A percentile compares a stretch with the other conserved stretches of the same genome.
phyloP scores from a whole-genome alignment of 2,888 invertebrate genomes.

The Halictus ligatus region DNA sequence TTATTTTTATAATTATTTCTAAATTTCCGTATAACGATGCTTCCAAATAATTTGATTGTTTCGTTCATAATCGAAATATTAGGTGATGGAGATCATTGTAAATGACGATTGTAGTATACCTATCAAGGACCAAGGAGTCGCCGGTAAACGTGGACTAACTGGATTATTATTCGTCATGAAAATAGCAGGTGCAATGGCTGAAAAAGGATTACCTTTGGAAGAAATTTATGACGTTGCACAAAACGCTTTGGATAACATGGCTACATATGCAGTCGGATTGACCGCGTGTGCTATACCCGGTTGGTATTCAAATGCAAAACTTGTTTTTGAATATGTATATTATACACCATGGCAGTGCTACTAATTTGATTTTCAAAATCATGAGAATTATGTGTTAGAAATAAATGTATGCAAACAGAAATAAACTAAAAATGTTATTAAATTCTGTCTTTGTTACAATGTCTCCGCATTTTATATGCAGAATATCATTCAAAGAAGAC shows the following conservation, averaged over 20 bases:
- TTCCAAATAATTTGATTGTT: background rate
- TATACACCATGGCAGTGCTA: background rate
- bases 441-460: no score
- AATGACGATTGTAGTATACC: slow-evolving; percentile 83
- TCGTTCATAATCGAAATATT: background rate
- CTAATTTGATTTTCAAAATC: background rate
- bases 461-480: background rate
- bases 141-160: slow-evolving; percentile 85
- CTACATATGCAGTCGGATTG: slow-evolving; percentile 90
- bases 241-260: slow-evolving; percentile 86
- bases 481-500: background rate
- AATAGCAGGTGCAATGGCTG: slow-evolving; percentile 81
- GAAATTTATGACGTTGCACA: slow-evolving; percentile 83
- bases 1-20: background rate
- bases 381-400: no score
- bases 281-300: slow-evolving; percentile 89
- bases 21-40: background rate
- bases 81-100: slow-evolving; percentile 79
- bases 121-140: slow-evolving; percentile 76
- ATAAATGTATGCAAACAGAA: no score
- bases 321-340: background rate
- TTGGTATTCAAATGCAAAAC: slow-evolving; percentile 55
- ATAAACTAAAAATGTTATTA: no score
- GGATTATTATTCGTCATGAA: slow-evolving; percentile 80
- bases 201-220: slow-evolving; percentile 85